A percentile compares a stretch with the other conserved stretches of the same genome.
Evolutionary conservation across 2,113 vertebrate genomes (phyloP).

Genomic region (Corythornis cristatus): DNA sequence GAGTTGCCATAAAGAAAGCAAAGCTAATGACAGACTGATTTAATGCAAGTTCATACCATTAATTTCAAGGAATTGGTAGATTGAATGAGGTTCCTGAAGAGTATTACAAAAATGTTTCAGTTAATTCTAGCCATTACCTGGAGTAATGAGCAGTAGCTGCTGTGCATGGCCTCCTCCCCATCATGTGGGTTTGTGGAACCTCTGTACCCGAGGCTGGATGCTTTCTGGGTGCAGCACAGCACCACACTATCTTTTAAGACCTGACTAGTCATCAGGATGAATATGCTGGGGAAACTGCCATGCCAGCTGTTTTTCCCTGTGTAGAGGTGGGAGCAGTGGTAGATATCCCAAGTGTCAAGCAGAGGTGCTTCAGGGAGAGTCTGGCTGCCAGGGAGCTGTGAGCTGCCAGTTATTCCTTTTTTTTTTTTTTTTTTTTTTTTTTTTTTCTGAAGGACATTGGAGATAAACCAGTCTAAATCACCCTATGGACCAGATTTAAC

Average conservation of each 20-base stretch:
- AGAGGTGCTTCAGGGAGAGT: neutral
- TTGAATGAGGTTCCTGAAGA: constrained; percentile 40
- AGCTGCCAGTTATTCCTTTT: neutral
- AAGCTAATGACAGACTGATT: constrained; percentile 53
- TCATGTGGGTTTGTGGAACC: neutral
- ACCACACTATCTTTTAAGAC: neutral
- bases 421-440: neutral
- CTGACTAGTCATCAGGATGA: neutral
- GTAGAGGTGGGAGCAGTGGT: neutral
- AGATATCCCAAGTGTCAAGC: neutral
- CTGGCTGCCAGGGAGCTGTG: neutral
- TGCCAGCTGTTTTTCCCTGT: accelerated
- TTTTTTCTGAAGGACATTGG: neutral
- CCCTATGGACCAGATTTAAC: neutral
- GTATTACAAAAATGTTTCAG: constrained; percentile 32
- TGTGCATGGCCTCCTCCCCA: neutral
- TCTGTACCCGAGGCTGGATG: neutral
- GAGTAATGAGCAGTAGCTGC: constrained; percentile 47
- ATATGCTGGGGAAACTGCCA: neutral
- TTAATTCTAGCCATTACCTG: constrained; percentile 36
- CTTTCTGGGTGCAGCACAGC: neutral
- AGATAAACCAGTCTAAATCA: neutral
- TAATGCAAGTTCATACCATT: constrained; percentile 49
- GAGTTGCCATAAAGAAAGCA: constrained; percentile 4
- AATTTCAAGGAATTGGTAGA: constrained; percentile 49